These are phyloP conservation scores for Paedocypris micromegethes DNA, from an alignment of 2,797 vertebrate species.

Conservation along the genomic window DNA sequence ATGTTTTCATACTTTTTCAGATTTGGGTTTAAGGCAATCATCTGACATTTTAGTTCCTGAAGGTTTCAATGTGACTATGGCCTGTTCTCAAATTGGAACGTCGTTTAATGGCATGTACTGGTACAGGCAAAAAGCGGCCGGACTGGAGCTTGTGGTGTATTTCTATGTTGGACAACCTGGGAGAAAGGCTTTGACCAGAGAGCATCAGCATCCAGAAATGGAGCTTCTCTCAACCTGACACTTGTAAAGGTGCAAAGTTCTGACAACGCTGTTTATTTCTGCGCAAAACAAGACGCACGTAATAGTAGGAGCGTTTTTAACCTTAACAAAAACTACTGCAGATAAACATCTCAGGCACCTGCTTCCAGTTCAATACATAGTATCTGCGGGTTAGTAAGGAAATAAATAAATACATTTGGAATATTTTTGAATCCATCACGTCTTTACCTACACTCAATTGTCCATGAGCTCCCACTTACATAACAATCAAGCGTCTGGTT, in stretches of 20 bases:
- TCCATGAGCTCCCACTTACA: too few species aligned
- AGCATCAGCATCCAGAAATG: slow-evolving; percentile 16
- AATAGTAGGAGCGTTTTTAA: slow-evolving; percentile 3
- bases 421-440: too few species aligned
- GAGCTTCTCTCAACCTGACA: slow-evolving; percentile 26
- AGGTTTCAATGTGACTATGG: slow-evolving; percentile 35
- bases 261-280: slow-evolving; percentile 46
- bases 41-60: slow-evolving; percentile 17
- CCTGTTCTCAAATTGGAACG: slow-evolving; percentile 35
- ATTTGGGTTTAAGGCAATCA: slow-evolving; percentile 35
- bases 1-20: slow-evolving; percentile 9
- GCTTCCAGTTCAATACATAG: background rate
- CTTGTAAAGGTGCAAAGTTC: slow-evolving; percentile 11
- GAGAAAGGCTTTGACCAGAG: slow-evolving; percentile 33
- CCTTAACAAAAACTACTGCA: slow-evolving; percentile 44
- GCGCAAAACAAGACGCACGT: slow-evolving; percentile 51
- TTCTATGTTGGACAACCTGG: slow-evolving; percentile 16
- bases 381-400: too few species aligned
- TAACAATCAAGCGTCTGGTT: too few species aligned
- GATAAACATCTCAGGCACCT: slow-evolving; percentile 8
- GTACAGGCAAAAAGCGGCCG: slow-evolving; percentile 34
- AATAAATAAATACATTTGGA: too few species aligned
- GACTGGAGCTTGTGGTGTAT: slow-evolving; percentile 32
- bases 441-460: too few species aligned
- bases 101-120: slow-evolving; percentile 47